phyloP scores from a whole-genome alignment of 2,888 invertebrate species.

The Caenorhabditis sp. region DNA sequence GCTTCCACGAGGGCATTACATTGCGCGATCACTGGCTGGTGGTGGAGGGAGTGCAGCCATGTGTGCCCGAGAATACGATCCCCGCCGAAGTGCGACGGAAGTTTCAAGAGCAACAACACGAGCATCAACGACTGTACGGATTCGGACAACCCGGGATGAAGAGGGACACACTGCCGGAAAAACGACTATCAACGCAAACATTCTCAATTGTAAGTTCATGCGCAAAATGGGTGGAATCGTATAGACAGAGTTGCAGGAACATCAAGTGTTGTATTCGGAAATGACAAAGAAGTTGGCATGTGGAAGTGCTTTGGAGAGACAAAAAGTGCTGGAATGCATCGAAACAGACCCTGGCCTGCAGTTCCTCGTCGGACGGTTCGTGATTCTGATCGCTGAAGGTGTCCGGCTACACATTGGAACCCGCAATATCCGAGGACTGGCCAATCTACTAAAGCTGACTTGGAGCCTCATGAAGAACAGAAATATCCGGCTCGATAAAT shows the following conservation, averaged over 20 bases:
- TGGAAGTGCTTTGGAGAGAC: constrained; percentile 43
- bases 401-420: constrained; percentile 45
- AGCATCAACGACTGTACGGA: constrained; percentile 27
- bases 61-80: constrained; percentile 49
- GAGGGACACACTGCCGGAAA: constrained; percentile 21
- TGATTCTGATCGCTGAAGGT: constrained; percentile 53
- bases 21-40: constrained; percentile 53
- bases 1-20: constrained; percentile 39
- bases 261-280: constrained; percentile 49
- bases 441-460: constrained; percentile 51
- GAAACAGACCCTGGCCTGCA: constrained; percentile 50
- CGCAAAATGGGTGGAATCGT: not conserved
- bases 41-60: constrained; percentile 51
- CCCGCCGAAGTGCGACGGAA: constrained; percentile 31
- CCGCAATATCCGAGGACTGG: constrained; percentile 25
- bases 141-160: constrained; percentile 15
- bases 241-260: constrained; percentile 39
- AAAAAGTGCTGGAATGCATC: constrained; percentile 34
- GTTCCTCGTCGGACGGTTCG: constrained; percentile 48
- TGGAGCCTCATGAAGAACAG: constrained; percentile 54
- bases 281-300: constrained; percentile 27
- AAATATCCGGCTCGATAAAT: constrained; percentile 42
- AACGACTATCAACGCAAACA: constrained; percentile 38
- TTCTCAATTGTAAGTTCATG: constrained; percentile 29
- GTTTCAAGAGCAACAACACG: constrained; percentile 30